Conservation (phyloP, 2,888 invertebrate species). For the Mylabris sibirica region DNA sequence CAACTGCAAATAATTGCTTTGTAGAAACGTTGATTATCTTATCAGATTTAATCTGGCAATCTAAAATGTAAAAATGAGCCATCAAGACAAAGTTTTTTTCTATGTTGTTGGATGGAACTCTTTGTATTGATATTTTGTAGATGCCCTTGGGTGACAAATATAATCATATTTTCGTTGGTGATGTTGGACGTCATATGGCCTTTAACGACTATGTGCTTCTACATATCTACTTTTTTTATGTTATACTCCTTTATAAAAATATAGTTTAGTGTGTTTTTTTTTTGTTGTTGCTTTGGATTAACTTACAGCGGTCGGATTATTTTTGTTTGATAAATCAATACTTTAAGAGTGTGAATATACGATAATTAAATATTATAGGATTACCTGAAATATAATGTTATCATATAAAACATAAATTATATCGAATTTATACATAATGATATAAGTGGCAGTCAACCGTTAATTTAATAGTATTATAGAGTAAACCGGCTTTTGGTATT, state of each 20-base stretch:
- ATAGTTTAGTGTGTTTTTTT: neutral
- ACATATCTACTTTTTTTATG: conserved; percentile 4
- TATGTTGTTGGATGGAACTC: neutral
- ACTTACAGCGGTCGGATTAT: neutral
- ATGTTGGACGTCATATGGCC: conserved; percentile 26
- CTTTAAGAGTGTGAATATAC: neutral
- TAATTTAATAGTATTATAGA: conserved; percentile 7
- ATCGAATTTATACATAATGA: neutral
- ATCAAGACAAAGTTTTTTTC: neutral
- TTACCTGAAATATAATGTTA: neutral
- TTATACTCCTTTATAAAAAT: conserved; percentile 11
- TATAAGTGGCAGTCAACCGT: conserved; percentile 10
- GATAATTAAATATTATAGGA: neutral
- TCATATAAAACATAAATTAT: conserved; percentile 1
- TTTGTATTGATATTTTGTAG: conserved; percentile 9
- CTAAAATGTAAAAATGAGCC: neutral
- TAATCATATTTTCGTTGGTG: conserved; percentile 8
- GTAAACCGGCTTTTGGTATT: conserved; percentile 4
- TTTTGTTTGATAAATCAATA: neutral
- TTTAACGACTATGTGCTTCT: conserved; percentile 38
- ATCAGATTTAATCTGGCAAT: conserved; percentile 10
- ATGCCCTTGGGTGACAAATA: conserved; percentile 1
- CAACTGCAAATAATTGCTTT: conserved; percentile 10
- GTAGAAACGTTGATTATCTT: conserved; percentile 12
- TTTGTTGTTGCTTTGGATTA: neutral